Percentiles rank a stretch among this genome's conserved stretches.
These are phyloP conservation scores for Hoplodrina blanda DNA, from an alignment of 2,888 invertebrate genomes.

Conservation along the genomic window DNA sequence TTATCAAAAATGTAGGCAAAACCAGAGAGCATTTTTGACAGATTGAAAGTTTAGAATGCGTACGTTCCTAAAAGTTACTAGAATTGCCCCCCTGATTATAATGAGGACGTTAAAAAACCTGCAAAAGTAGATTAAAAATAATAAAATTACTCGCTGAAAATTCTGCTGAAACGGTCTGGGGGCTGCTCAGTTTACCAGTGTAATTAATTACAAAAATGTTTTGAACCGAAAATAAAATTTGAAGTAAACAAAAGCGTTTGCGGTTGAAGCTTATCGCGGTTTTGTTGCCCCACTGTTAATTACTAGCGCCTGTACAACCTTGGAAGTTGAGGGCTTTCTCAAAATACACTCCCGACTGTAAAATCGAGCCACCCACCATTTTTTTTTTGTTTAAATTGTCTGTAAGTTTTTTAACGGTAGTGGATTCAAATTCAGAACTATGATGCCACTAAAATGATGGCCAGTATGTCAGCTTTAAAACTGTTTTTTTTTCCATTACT, in stretches of 20 bases:
- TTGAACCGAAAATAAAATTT: slow-evolving; percentile 53
- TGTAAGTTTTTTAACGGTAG: background rate
- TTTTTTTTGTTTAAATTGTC: background rate
- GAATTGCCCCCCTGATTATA: slow-evolving; percentile 6
- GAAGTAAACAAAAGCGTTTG: slow-evolving; percentile 54
- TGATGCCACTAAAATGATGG: background rate
- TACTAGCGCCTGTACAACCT: slow-evolving; percentile 51
- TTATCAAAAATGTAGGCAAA: too few relatives aligned
- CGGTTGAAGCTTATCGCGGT: slow-evolving; percentile 54
- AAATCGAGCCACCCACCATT: background rate
- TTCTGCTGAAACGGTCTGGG: slow-evolving; percentile 19
- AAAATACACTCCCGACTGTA: slow-evolving; percentile 14
- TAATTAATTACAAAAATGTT: slow-evolving; percentile 63
- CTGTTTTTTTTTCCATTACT: background rate
- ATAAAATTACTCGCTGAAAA: slow-evolving; percentile 30
- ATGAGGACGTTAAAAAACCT: slow-evolving; percentile 21
- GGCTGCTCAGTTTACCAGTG: slow-evolving; percentile 39
- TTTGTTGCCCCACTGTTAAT: slow-evolving; percentile 64
- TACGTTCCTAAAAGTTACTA: too few relatives aligned
- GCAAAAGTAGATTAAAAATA: slow-evolving; percentile 28
- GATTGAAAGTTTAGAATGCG: too few relatives aligned
- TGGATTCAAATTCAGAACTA: background rate
- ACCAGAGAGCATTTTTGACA: too few relatives aligned
- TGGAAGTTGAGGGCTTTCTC: slow-evolving; percentile 35
- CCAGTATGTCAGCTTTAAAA: background rate